Base-by-base conservation (phyloP, 2,113 vertebrate genomes). In the Neolamprologus longior region DNA sequence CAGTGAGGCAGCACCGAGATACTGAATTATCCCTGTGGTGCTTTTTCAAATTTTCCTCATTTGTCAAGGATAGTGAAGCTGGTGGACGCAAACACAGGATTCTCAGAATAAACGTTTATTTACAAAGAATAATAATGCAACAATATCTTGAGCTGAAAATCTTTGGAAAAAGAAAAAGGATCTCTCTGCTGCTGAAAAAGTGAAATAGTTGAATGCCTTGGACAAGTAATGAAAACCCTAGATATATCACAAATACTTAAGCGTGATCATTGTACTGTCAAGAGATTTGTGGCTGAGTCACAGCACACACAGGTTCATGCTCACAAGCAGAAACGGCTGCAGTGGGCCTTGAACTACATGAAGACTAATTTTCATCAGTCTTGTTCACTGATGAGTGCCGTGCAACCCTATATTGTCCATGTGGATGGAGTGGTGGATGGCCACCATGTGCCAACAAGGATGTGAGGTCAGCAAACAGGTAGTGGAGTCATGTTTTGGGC, bases 361-460 rank as follows among this genome's bases (percentile, higher is more conserved):
- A 57, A 57, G 4, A 57, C 54, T 26, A 57, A 57, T 57, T 57
- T 26, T 55, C 54, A 26, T 26, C 0, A 55, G 21, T 26, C 54
- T 55, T 26, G 54, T 14, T 55, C 21, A 55, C 54, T 2, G 21
- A 55, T 26, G 21, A 55, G 54, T 55, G 54, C 54, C 11, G 2
- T 26, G 54, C 54, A 7, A 26, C 54, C 54, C 12, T 55, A 55
- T 26, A 55, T 55, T 55, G 53, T 3, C 54, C 54, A 26, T 55
- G 21, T 26, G 54, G 54, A 55, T 55, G 21, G 21, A 26, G 54
- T 55, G 21, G 53, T 55, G 21, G 21, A 55, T 55, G 54, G 21
- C 54, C 54, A 55, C 21, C 54, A 55, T 55, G 54, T 55, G 53
- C 53, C 53, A 55, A 55, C 53, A 55, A 55, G 11, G 53, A 55